A percentile compares a stretch with the other conserved stretches of the same genome.
These are phyloP conservation scores for Drosophila phalerata DNA, from an alignment of 2,888 invertebrate genomes.

Conservation along the genomic window DNA sequence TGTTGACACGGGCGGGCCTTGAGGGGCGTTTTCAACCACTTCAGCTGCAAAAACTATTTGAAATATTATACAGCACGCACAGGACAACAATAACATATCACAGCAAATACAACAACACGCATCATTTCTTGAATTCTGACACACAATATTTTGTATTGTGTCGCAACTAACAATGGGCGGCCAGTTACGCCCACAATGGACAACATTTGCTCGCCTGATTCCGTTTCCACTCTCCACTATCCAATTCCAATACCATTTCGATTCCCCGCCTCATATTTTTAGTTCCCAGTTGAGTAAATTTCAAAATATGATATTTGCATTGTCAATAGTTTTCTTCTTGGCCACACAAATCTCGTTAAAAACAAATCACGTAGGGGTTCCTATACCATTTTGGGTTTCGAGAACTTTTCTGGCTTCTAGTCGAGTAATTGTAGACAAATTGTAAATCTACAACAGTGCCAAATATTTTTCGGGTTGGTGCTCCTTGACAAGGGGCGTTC, in stretches of 20 bases:
- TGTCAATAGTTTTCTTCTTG: conserved; percentile 73
- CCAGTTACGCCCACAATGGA: conserved; percentile 46
- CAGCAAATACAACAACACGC: conserved; percentile 22
- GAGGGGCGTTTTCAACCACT: conserved; percentile 54
- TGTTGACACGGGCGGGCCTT: conserved; percentile 35
- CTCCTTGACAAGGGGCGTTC: conserved; percentile 64
- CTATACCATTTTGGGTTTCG: conserved; percentile 11
- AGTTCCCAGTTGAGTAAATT: conserved; percentile 48
- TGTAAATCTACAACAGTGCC: conserved; percentile 53
- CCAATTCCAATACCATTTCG: not conserved
- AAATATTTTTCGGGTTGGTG: conserved; percentile 39
- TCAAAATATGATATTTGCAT: conserved; percentile 75
- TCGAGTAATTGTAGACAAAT: conserved; percentile 73
- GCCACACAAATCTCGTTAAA: conserved; percentile 68
- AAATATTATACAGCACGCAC: conserved; percentile 68
- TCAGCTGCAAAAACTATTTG: conserved; percentile 68
- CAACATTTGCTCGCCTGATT: conserved; percentile 55
- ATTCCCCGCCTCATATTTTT: too few relatives aligned
- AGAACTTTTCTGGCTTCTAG: conserved; percentile 53
- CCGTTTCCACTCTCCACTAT: not conserved
- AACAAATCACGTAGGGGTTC: conserved; percentile 74
- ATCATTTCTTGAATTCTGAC: conserved; percentile 63
- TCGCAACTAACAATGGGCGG: conserved; percentile 30
- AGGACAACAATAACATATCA: conserved; percentile 26
- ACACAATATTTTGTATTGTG: conserved; percentile 70